A percentile compares a stretch with the other conserved stretches of the same genome.
These are phyloP conservation scores for Caenorhabditis wallacei DNA, from an alignment of 2,888 invertebrate genomes.

Conservation along the genomic window DNA sequence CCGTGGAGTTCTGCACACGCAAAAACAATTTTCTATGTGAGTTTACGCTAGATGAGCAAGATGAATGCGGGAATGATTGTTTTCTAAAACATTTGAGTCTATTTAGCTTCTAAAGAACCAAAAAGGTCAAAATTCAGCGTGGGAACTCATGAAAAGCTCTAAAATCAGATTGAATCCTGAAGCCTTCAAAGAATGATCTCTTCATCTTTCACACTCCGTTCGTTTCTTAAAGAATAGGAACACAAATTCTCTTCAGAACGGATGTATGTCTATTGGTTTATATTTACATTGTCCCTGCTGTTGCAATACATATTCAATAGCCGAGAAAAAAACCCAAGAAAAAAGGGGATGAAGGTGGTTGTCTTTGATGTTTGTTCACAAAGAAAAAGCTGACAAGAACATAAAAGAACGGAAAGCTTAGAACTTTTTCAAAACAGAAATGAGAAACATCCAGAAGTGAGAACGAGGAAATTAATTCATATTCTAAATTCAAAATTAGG, in stretches of 20 bases:
- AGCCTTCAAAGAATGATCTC: slow-evolving; percentile 9
- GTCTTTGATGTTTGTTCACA: slow-evolving; percentile 49
- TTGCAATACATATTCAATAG: slow-evolving; percentile 61
- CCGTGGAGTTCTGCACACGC: slow-evolving; percentile 20
- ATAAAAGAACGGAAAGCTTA: slow-evolving; percentile 7
- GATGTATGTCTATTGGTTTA: slow-evolving; percentile 42
- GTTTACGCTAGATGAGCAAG: slow-evolving; percentile 26
- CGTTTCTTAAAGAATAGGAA: slow-evolving; percentile 7
- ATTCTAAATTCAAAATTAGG: neutral
- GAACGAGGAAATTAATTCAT: neutral
- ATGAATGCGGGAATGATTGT: slow-evolving; percentile 1
- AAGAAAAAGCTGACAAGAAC: slow-evolving; percentile 17
- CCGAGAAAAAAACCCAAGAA: slow-evolving; percentile 20
- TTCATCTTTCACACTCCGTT: slow-evolving; percentile 25
- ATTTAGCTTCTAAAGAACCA: neutral
- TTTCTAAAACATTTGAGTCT: neutral
- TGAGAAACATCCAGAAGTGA: neutral
- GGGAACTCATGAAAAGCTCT: neutral
- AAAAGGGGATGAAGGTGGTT: slow-evolving; percentile 1
- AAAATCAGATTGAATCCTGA: slow-evolving; percentile 1
- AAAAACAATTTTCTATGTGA: slow-evolving; percentile 15
- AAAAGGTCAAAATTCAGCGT: neutral
- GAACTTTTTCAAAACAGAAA: neutral
- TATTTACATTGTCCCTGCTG: slow-evolving; percentile 38
- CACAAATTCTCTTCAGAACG: slow-evolving; percentile 22